phyloP scores from a whole-genome alignment of 1,140 invertebrate genomes.

The Mylabris phalerata region DNA sequence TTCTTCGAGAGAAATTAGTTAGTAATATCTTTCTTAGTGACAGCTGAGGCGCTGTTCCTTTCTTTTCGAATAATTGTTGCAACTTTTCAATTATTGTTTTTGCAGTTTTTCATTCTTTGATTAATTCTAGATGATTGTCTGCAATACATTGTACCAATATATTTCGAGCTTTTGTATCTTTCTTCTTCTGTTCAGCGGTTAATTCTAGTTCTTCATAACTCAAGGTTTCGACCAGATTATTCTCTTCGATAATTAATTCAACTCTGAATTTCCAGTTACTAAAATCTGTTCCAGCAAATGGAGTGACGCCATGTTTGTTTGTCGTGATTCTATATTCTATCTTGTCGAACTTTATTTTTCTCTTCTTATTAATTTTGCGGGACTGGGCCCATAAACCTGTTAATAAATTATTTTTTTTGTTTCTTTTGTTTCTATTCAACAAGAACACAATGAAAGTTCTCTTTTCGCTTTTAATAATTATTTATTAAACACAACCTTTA shows the following conservation, averaged over 20 bases:
- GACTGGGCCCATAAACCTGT: too few relatives aligned
- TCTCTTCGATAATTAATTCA: neutral
- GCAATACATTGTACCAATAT: neutral
- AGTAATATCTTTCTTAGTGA: neutral
- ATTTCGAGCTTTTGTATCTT: neutral
- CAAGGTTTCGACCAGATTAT: neutral
- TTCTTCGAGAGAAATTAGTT: slow-evolving; percentile 2
- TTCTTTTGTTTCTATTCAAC: too few relatives aligned
- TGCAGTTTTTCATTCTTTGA: neutral
- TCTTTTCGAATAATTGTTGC: neutral
- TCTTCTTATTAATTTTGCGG: neutral
- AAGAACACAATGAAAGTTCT: too few relatives aligned
- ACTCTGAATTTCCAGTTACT: neutral
- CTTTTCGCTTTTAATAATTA: too few relatives aligned
- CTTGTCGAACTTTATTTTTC: neutral
- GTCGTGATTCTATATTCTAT: neutral
- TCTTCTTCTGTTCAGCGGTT: neutral
- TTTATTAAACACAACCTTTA: too few relatives aligned
- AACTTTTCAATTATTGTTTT: neutral
- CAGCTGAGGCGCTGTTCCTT: neutral
- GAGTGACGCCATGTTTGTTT: neutral
- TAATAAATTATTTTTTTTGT: too few relatives aligned
- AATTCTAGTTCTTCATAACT: neutral
- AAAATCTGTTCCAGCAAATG: neutral
- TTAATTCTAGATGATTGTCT: neutral